Percentiles rank a stretch among this genome's conserved stretches.
phyloP scores from a whole-genome alignment of 2,113 vertebrate species.

The Gallinago undulata region DNA sequence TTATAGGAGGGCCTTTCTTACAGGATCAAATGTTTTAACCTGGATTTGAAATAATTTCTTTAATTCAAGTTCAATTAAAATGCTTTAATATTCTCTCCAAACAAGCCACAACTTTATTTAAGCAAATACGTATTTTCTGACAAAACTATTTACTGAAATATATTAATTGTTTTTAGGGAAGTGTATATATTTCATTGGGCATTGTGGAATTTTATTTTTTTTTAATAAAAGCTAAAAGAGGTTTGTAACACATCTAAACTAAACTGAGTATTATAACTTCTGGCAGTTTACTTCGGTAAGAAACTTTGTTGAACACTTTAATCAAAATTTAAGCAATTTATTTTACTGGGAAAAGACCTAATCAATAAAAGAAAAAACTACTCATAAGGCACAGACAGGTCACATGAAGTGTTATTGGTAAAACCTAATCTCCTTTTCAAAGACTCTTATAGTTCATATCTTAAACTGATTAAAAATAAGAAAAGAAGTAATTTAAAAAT shows the following conservation, averaged over 20 bases:
- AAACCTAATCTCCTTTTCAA: conserved; percentile 49
- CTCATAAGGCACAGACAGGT: conserved; percentile 28
- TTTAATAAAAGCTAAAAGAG: not conserved
- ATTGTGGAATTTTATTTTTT: not conserved
- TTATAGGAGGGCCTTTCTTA: not conserved
- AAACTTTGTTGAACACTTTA: conserved; percentile 13
- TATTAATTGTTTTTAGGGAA: not conserved
- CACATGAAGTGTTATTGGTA: conserved; percentile 35
- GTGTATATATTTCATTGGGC: not conserved
- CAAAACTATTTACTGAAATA: not conserved
- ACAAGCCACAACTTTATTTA: not conserved
- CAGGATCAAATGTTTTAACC: not conserved
- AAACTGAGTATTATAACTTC: conserved; percentile 8
- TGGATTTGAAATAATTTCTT: not conserved
- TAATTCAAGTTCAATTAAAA: not conserved
- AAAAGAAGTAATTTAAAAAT: conserved; percentile 14
- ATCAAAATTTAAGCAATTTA: conserved; percentile 45
- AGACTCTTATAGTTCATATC: conserved; percentile 18
- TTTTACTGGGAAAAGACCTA: conserved; percentile 33
- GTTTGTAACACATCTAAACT: conserved; percentile 10
- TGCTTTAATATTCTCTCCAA: not conserved
- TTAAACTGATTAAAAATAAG: conserved; percentile 63
- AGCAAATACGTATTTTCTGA: not conserved
- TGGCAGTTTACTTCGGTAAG: conserved; percentile 43
- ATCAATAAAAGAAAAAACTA: conserved; percentile 49